These are phyloP conservation scores for Chionoecetes opilio DNA, from an alignment of 1,140 invertebrate species.

Conservation along the genomic window DNA sequence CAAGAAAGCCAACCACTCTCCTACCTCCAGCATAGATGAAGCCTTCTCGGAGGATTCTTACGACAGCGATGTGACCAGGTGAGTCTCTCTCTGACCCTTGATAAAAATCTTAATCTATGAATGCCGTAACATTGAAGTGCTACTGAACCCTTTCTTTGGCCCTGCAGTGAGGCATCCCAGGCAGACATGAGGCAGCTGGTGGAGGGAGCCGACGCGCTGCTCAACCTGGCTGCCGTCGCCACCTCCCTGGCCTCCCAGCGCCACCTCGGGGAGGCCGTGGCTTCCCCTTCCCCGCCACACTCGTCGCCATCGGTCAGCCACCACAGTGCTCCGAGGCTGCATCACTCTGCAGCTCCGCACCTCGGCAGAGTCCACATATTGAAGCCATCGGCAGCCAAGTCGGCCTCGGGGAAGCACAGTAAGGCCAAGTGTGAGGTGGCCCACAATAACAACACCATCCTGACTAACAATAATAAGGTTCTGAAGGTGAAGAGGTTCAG, in stretches of 20 bases:
- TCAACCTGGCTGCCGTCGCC: constrained; percentile 88
- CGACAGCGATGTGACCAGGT: constrained; percentile 79
- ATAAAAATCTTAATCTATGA: no score
- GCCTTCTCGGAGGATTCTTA: constrained; percentile 83
- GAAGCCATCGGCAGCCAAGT: constrained; percentile 39
- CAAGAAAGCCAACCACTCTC: constrained; percentile 81
- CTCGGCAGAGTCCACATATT: constrained; percentile 51
- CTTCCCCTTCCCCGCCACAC: neutral
- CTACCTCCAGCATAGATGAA: constrained; percentile 84
- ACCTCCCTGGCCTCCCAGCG: constrained; percentile 78
- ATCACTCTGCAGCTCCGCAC: neutral
- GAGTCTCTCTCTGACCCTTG: neutral
- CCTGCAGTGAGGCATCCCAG: constrained; percentile 85
- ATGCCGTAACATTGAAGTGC: no score
- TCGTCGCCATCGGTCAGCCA: neutral
- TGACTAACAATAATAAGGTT: constrained; percentile 73
- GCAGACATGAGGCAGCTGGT: constrained; percentile 91
- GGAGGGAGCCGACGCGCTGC: constrained; percentile 91
- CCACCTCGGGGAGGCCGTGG: neutral
- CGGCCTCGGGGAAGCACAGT: neutral
- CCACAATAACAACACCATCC: constrained; percentile 72
- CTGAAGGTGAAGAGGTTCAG: constrained; percentile 61
- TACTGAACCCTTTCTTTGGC: constrained; percentile 80
- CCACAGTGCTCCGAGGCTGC: neutral
- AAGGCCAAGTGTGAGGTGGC: neutral